These are phyloP conservation scores for Ophiothrix spiculata DNA, from an alignment of 35 echinoderm and acorn worm species.

Conservation along the genomic window DNA sequence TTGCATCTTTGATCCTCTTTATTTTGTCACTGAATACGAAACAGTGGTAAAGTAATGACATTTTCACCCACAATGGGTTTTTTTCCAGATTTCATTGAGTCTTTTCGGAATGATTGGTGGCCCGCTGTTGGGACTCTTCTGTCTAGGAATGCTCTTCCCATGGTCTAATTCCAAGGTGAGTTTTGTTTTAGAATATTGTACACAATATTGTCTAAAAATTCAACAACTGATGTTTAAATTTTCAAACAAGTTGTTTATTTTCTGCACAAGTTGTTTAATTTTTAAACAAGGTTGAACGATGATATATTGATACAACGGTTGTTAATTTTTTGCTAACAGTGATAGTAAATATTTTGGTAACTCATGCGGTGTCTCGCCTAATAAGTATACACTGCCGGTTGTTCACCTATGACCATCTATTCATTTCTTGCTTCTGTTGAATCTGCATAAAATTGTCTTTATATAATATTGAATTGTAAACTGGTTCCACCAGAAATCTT, in stretches of 20 bases:
- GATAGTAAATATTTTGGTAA: background rate
- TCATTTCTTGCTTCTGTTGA: background rate
- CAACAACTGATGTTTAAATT: no score
- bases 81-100: slow-evolving; percentile 45
- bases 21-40: background rate
- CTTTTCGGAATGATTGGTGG: slow-evolving; percentile 75
- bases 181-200: no score
- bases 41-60: background rate
- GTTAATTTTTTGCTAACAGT: background rate
- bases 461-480: background rate
- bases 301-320: no score
- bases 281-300: no score
- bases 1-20: background rate
- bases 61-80: no score
- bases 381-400: background rate
- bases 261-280: no score
- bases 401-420: background rate
- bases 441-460: background rate
- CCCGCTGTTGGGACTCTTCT: slow-evolving; percentile 55
- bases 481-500: background rate
- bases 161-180: slow-evolving; percentile 62
- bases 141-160: slow-evolving; percentile 66
- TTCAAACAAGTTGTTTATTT: no score
- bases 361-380: background rate
- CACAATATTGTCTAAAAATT: no score